A percentile compares a stretch with the other conserved stretches of the same genome.
Evolutionary conservation across 2,113 vertebrate genomes (phyloP).

Genomic region (Sylvilagus bachmani): DNA sequence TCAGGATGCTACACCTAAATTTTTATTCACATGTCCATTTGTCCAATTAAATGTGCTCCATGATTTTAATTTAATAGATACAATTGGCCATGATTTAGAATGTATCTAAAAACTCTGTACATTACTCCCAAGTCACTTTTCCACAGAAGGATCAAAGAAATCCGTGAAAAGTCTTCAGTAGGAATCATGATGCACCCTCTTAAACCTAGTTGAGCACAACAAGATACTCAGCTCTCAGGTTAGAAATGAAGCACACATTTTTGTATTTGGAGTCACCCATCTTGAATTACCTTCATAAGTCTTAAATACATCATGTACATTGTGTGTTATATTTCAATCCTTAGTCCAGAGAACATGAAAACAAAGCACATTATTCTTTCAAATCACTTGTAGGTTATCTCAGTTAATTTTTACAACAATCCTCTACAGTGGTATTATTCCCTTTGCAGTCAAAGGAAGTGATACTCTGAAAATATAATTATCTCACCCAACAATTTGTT

Average conservation of each 20-base stretch:
- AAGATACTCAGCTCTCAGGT: not conserved
- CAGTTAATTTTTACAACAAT: not conserved
- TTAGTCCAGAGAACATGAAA: not conserved
- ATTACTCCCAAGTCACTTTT: not conserved
- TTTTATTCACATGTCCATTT: not conserved
- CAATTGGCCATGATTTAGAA: not conserved
- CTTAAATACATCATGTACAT: not conserved
- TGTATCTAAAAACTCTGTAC: not conserved
- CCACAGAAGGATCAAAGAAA: not conserved
- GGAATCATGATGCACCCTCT: not conserved
- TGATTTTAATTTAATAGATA: conserved; percentile 14
- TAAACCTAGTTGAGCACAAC: not conserved
- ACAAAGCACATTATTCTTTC: conserved; percentile 20
- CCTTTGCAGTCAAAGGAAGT: not conserved
- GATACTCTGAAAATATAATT: conserved; percentile 2
- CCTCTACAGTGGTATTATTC: not conserved
- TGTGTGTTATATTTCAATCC: not conserved
- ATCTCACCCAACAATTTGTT: not conserved
- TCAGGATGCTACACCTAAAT: not conserved
- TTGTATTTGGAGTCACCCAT: not conserved
- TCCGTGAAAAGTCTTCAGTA: not conserved
- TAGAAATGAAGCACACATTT: not conserved
- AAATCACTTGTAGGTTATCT: conserved; percentile 15
- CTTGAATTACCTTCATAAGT: not conserved
- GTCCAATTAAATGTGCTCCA: not conserved